Base-by-base conservation (phyloP, 2,113 vertebrate species). In the Fulica atra region DNA sequence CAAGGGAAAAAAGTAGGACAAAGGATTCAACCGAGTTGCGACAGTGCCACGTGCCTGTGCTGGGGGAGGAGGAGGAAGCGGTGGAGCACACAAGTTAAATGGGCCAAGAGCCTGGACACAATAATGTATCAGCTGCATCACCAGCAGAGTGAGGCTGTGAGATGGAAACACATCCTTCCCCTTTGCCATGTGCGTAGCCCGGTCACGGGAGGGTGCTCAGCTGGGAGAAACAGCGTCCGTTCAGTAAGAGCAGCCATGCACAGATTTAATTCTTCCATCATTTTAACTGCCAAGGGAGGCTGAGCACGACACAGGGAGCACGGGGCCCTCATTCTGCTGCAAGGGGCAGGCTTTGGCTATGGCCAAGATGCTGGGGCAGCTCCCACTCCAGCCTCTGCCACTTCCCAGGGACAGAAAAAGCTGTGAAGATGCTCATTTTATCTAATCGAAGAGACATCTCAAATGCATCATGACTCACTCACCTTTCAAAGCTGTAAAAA, bases 1-100 rank as follows among this genome's bases (percentile, higher is more conserved):
- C 93, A 96, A 53, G 69, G 82, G 61, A n/a, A 89, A 93, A 82
- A 96, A 93, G 89, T 92, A 95, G 96, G 94, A 83, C 93, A 72
- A 89, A 92, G 89, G 77, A 95, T 84, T 79, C 73, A 64, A 81
- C 4, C 17, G 91, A 95, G 81, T 81, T 95, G 65, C 1, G 2
- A 89, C 91, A 93, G 77, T 28, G 77, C 81, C 95, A 92, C 51
- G 56, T 94, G 92, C 72, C 77, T 63, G 60, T 13, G 77, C 86
- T 79, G 77, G 60, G 54, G 57, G 77, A 95, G 95, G 92, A 96
- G 94, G 70, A 95, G 92, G 90, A 92, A 81, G 88, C 2, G 2
- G 61, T 65, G 77, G 84, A 95, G 36, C 86, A 64, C 89, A 57
- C 10, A 50, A 74, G 72, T 69, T 96, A 97, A 93, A 92, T 91